These are phyloP conservation scores for Polypterus bichir DNA, from an alignment of 2,113 vertebrate genomes.

Conservation along the genomic window DNA sequence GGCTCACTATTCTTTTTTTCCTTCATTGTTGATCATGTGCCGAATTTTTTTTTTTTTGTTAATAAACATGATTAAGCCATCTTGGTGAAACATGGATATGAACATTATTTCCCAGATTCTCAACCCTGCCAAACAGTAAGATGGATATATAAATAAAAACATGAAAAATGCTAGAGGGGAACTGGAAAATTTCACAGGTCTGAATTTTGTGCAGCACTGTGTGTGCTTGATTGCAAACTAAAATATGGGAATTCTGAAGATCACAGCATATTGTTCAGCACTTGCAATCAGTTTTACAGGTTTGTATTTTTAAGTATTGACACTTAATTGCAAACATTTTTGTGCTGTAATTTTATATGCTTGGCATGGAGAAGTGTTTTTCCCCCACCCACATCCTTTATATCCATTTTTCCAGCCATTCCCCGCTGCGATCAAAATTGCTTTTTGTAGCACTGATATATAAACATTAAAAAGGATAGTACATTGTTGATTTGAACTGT, in stretches of 20 bases:
- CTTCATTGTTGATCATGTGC: no score
- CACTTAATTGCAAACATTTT: constrained; percentile 61
- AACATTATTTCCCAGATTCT: no score
- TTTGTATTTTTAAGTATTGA: constrained; percentile 54
- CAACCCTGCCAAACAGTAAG: no score
- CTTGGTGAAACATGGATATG: no score
- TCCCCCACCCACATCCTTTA: constrained; percentile 33
- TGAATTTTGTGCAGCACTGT: constrained; percentile 54
- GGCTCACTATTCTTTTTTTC: no score
- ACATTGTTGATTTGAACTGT: not conserved
- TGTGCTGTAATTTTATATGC: constrained; percentile 27
- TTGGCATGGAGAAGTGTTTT: not conserved
- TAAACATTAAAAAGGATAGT: constrained; percentile 22
- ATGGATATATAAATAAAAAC: no score
- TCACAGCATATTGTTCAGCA: constrained; percentile 41
- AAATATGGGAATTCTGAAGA: constrained; percentile 47
- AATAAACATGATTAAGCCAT: no score
- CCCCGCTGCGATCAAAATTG: constrained; percentile 32
- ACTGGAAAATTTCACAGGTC: constrained; percentile 42
- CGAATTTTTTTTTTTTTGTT: no score
- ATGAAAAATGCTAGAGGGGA: no score
- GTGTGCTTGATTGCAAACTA: constrained; percentile 48
- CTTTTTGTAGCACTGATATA: constrained; percentile 46
- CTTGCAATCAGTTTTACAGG: constrained; percentile 53
- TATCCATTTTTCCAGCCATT: constrained; percentile 27